Evolutionary conservation across 2,888 invertebrate genomes (phyloP).

Genomic region (Catocala fraxini): DNA sequence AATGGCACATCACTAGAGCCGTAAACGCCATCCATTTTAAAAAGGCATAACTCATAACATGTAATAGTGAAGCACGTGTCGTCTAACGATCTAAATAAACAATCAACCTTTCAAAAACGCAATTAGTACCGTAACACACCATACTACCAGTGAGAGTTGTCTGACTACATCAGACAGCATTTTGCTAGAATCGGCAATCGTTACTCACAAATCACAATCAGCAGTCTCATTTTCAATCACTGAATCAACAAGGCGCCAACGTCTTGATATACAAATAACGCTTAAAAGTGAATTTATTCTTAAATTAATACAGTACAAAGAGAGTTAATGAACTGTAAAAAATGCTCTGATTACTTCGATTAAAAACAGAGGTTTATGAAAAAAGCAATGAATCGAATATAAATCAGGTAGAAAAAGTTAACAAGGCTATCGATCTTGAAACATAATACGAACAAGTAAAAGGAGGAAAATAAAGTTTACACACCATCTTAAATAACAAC

Average conservation of each 20-base stretch:
- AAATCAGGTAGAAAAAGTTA: constrained; percentile 33
- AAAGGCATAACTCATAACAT: no score
- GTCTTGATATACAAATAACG: background rate
- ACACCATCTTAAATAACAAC: constrained; percentile 23
- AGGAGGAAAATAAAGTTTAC: constrained; percentile 49
- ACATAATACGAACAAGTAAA: constrained; percentile 46
- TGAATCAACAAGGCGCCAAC: background rate
- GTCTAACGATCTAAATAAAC: no score
- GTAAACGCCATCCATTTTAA: no score
- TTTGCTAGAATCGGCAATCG: no score
- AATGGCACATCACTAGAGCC: no score
- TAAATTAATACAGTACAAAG: constrained; percentile 11
- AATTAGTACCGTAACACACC: background rate
- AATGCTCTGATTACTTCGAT: constrained; percentile 23
- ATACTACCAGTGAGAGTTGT: background rate
- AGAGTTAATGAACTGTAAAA: constrained; percentile 41
- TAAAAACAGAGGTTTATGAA: constrained; percentile 28
- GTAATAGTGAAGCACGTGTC: no score
- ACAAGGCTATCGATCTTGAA: constrained; percentile 42
- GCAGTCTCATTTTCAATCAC: no score
- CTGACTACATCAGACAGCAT: background rate
- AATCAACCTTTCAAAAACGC: no score
- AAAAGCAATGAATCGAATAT: constrained; percentile 27
- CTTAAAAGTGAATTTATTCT: constrained; percentile 25
- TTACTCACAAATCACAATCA: no score